phyloP scores from a whole-genome alignment of 2,113 vertebrate genomes.

The Isurus oxyrinchus region DNA sequence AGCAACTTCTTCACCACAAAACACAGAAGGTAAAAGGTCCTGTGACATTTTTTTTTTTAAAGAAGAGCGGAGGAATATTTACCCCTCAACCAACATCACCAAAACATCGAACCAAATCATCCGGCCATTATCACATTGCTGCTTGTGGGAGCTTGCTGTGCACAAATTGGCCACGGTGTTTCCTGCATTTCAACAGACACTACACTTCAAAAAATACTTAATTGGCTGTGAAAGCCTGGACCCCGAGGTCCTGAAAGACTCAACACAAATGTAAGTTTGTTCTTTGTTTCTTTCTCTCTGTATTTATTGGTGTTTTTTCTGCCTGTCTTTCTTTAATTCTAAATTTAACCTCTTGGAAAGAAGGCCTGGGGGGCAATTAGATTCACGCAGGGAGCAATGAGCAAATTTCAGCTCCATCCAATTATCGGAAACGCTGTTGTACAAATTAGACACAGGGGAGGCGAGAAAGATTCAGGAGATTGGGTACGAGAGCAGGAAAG shows the following conservation, averaged over 20 bases:
- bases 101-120: neutral
- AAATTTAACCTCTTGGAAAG: neutral
- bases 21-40: neutral
- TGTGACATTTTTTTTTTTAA: neutral
- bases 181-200: neutral
- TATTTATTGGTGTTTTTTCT: neutral
- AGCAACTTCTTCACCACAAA: too few relatives aligned
- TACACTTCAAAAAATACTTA: neutral
- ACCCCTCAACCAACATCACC: neutral
- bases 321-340: neutral
- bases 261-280: neutral
- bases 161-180: neutral
- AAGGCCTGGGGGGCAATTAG: neutral
- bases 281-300: too few relatives aligned
- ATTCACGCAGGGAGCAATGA: neutral
- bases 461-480: neutral
- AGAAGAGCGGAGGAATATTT: neutral
- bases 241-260: neutral
- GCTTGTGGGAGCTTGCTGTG: neutral
- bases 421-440: neutral
- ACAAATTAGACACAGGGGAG: neutral
- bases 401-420: neutral
- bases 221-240: neutral
- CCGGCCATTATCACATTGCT: neutral
- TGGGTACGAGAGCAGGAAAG: neutral